phyloP scores from a whole-genome alignment of 1,140 invertebrate species.

The Cherax quadricarinatus region DNA sequence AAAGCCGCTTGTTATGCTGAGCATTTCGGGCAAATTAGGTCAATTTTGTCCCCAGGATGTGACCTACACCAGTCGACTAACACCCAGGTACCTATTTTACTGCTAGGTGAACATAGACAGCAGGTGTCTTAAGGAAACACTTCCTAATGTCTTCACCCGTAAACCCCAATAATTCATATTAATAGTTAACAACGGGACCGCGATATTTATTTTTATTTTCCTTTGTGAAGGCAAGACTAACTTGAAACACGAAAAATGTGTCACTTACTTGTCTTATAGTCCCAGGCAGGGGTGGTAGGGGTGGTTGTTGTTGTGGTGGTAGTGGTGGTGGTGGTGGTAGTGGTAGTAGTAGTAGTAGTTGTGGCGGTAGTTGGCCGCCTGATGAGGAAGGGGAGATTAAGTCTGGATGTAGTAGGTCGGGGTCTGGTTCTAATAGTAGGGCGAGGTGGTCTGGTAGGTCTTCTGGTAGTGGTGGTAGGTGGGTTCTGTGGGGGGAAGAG shows the following conservation, averaged over 20 bases:
- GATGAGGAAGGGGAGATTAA: conserved; percentile 22
- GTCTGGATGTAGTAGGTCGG: background rate
- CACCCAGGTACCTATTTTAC: too few relatives aligned
- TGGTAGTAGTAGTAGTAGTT: conserved; percentile 33
- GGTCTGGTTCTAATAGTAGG: background rate
- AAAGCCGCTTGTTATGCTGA: too few relatives aligned
- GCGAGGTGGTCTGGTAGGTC: background rate
- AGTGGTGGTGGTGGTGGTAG: conserved; percentile 47
- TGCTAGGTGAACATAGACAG: too few relatives aligned
- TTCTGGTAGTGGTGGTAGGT: background rate
- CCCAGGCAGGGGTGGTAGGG: conserved; percentile 72
- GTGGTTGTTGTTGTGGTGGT: conserved; percentile 22
- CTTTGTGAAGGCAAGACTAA: background rate
- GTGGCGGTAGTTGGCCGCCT: conserved; percentile 27
- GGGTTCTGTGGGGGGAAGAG: background rate
- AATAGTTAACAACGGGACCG: too few relatives aligned
- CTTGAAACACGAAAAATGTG: background rate
- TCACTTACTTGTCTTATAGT: conserved; percentile 83
- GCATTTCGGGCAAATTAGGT: too few relatives aligned
- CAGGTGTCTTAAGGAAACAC: too few relatives aligned
- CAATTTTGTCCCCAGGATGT: too few relatives aligned
- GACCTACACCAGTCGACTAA: too few relatives aligned
- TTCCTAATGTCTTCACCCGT: too few relatives aligned
- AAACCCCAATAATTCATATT: too few relatives aligned
- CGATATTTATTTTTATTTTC: background rate